Conservation (phyloP, 1,140 invertebrate genomes). For the Zaprionus inermis region DNA sequence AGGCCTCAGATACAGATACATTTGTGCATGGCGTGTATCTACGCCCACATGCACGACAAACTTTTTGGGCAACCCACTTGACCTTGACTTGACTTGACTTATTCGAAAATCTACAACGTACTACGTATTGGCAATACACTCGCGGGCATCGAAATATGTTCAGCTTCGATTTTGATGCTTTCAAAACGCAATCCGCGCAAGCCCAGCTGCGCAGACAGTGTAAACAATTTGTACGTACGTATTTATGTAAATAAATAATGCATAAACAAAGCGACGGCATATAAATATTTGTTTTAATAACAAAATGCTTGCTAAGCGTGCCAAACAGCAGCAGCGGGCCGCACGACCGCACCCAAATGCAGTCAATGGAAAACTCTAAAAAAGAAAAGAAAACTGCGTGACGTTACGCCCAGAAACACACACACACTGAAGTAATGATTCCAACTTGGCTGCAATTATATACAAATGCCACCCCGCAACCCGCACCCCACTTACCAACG, state of each 20-base stretch:
- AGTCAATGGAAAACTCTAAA: slow-evolving; percentile 58
- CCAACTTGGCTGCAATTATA: not conserved
- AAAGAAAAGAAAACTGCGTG: slow-evolving; percentile 63
- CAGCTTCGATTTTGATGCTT: not conserved
- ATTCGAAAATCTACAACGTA: not conserved
- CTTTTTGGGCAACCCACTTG: slow-evolving; percentile 26
- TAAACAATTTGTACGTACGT: slow-evolving; percentile 1
- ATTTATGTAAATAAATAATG: slow-evolving; percentile 17
- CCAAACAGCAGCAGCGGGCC: not conserved
- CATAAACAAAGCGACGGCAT: slow-evolving; percentile 30
- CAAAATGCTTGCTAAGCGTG: slow-evolving; percentile 28
- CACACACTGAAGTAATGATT: not conserved
- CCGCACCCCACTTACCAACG: slow-evolving; percentile 65
- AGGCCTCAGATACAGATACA: not conserved
- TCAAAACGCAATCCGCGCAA: not conserved
- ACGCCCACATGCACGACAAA: not conserved
- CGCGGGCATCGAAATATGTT: not conserved
- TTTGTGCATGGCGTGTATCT: not conserved
- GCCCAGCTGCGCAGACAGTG: not conserved
- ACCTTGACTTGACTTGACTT: slow-evolving; percentile 44
- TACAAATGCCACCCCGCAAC: not conserved
- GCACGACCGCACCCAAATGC: slow-evolving; percentile 64
- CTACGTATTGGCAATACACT: not conserved
- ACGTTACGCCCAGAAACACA: slow-evolving; percentile 29
- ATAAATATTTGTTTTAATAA: slow-evolving; percentile 75